Percentiles rank a stretch among this genome's conserved stretches.
Evolutionary conservation across 2,888 invertebrate genomes (phyloP).

Genomic region (Macrosiphum euphorbiae): DNA sequence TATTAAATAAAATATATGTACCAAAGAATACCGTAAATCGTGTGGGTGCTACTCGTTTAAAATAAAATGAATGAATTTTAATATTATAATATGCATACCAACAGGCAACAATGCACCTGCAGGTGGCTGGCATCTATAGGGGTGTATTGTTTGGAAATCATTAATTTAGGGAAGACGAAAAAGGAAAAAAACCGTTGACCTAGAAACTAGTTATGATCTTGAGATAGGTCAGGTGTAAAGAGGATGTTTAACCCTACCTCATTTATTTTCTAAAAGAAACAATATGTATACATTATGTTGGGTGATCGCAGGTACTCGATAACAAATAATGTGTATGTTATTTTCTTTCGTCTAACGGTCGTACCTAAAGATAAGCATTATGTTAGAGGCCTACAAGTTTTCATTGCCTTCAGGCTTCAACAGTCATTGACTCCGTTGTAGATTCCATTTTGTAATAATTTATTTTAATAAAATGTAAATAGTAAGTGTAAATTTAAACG

Average conservation of each 20-base stretch:
- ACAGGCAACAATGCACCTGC: slow-evolving; percentile 15
- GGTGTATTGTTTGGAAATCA: slow-evolving; percentile 16
- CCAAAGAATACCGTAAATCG: slow-evolving; percentile 21
- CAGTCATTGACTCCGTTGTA: slow-evolving; percentile 38
- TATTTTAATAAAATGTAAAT: slow-evolving; percentile 46
- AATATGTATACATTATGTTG: slow-evolving; percentile 48
- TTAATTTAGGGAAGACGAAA: slow-evolving; percentile 36
- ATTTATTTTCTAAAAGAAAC: slow-evolving; percentile 24
- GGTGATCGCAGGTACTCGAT: slow-evolving; percentile 47
- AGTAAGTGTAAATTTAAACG: slow-evolving; percentile 25
- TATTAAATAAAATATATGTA: background rate
- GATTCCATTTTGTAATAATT: slow-evolving; percentile 29
- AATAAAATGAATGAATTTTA: slow-evolving; percentile 5
- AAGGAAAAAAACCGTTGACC: slow-evolving; percentile 38
- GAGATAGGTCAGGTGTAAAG: slow-evolving; percentile 58
- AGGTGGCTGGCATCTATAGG: slow-evolving; percentile 9
- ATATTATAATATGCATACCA: background rate
- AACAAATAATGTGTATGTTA: slow-evolving; percentile 29
- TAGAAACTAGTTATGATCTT: slow-evolving; percentile 57
- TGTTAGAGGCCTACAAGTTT: slow-evolving; percentile 36
- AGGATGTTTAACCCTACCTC: slow-evolving; percentile 1
- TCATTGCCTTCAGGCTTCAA: slow-evolving; percentile 2
- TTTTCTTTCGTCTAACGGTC: slow-evolving; percentile 43
- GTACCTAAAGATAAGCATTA: slow-evolving; percentile 1
- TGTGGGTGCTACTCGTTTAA: slow-evolving; percentile 27